Conservation (phyloP, 1,140 invertebrate species). For the Cydia amplana region DNA sequence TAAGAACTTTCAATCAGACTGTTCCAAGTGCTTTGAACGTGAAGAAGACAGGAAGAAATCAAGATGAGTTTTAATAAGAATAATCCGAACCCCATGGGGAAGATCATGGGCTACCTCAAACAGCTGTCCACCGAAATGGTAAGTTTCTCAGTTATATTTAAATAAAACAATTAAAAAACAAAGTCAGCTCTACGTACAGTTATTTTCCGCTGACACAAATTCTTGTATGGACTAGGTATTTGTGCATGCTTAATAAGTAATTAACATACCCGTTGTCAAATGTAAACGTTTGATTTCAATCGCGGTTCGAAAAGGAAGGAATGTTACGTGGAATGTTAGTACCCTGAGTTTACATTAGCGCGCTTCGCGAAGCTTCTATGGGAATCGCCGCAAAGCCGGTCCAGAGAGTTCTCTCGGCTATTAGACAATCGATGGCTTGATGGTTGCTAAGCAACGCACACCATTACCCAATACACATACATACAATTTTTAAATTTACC, state of each 20-base stretch:
- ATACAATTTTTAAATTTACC: background rate
- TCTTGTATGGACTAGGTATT: slow-evolving; percentile 14
- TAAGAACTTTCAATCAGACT: slow-evolving; percentile 37
- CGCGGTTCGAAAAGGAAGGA: background rate
- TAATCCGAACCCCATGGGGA: slow-evolving; percentile 74
- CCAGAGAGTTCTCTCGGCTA: slow-evolving; percentile 6
- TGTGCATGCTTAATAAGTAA: slow-evolving; percentile 22
- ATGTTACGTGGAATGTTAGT: slow-evolving; percentile 2
- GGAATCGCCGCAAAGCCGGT: background rate
- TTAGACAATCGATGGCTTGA: background rate
- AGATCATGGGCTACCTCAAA: slow-evolving; percentile 75
- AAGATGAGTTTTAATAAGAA: slow-evolving; percentile 79
- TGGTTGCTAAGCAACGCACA: background rate
- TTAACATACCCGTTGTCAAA: slow-evolving; percentile 27
- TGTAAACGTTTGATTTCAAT: slow-evolving; percentile 16
- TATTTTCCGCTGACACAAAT: slow-evolving; percentile 29
- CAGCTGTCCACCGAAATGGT: slow-evolving; percentile 78
- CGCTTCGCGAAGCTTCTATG: slow-evolving; percentile 26
- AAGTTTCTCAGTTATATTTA: slow-evolving; percentile 46
- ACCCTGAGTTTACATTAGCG: background rate
- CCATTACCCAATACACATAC: background rate
- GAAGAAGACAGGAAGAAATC: slow-evolving; percentile 41
- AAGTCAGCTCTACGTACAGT: background rate
- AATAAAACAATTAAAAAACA: background rate
- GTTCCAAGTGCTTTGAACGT: slow-evolving; percentile 28